phyloP scores from a whole-genome alignment of 2,797 vertebrate genomes.

The Prionace glauca region DNA sequence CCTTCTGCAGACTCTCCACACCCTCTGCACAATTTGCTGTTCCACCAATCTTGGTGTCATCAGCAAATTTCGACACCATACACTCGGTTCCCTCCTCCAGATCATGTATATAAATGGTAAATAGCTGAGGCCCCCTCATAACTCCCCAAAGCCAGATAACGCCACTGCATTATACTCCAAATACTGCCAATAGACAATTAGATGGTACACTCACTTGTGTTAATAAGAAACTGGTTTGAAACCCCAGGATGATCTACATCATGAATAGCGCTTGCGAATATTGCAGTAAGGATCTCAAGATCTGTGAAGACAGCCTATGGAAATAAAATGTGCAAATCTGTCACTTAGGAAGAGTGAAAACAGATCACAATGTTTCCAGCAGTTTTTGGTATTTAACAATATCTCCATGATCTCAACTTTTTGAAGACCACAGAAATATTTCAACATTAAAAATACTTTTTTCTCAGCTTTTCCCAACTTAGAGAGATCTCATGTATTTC shows the following conservation, averaged over 20 bases:
- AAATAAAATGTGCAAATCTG: conserved; percentile 38
- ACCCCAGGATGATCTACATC: conserved; percentile 97
- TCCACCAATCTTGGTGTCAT: too few species aligned
- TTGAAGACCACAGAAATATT: not conserved
- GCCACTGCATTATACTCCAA: not conserved
- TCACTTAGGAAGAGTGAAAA: not conserved
- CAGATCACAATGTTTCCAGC: not conserved
- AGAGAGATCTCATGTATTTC: not conserved
- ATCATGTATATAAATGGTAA: too few species aligned
- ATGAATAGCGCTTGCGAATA: conserved; percentile 98
- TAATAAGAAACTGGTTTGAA: conserved; percentile 98
- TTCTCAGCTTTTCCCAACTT: not conserved
- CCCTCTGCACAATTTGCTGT: too few species aligned
- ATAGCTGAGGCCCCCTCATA: too few species aligned
- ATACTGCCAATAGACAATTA: not conserved
- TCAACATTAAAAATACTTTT: not conserved
- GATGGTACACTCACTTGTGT: conserved; percentile 77
- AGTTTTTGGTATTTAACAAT: not conserved
- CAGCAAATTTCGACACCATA: too few species aligned
- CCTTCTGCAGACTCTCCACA: too few species aligned
- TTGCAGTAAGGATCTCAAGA: conserved; percentile 94
- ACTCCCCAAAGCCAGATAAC: not conserved
- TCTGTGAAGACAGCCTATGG: conserved; percentile 93
- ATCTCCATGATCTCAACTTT: not conserved
- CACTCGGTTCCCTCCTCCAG: too few species aligned